These are phyloP conservation scores for Conus betulinus DNA, from an alignment of 1,140 invertebrate species.

Conservation along the genomic window DNA sequence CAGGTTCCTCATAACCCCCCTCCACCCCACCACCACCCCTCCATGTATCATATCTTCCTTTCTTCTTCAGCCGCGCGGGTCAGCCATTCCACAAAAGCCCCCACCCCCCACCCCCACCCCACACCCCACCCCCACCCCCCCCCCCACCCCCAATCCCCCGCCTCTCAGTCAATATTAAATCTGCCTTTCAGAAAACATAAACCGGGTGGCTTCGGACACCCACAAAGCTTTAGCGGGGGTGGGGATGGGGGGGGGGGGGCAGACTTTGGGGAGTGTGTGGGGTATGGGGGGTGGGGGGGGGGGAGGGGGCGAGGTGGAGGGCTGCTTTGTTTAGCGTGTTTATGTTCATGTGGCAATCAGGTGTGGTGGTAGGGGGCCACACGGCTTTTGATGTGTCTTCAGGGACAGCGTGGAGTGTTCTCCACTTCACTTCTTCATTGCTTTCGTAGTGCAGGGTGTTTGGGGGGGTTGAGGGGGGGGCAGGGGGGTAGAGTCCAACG, in stretches of 20 bases:
- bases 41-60: background rate
- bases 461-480: background rate
- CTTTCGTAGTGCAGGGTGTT: no score
- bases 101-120: no score
- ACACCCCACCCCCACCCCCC: no score
- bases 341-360: no score
- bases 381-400: no score
- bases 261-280: no score
- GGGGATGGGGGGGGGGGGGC: background rate
- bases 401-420: no score
- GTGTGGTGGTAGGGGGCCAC: no score
- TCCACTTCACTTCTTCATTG: no score
- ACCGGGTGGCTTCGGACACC: background rate
- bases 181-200: constrained; percentile 7
- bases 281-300: background rate
- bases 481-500: background rate
- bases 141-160: background rate
- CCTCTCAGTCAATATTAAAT: background rate
- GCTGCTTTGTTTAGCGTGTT: no score
- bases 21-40: no score
- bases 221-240: background rate
- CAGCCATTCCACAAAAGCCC: no score
- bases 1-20: background rate
- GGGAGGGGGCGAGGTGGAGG: background rate
- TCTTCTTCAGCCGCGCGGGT: background rate